Evolutionary conservation across 2,797 vertebrate species (phyloP).

Genomic region (Phoebastria nigripes): DNA sequence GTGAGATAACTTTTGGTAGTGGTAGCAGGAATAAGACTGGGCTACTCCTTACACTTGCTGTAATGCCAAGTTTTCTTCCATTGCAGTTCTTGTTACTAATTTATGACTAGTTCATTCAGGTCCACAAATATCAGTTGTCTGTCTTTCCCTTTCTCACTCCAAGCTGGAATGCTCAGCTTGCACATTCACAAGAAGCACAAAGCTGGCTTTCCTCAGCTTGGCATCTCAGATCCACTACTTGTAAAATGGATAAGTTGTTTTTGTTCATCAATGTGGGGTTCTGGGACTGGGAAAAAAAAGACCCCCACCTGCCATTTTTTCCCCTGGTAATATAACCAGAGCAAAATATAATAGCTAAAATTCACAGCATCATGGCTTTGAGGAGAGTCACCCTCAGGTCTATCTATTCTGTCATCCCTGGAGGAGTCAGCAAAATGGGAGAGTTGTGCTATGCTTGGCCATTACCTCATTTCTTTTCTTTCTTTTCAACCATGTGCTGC

Average conservation of each 20-base stretch:
- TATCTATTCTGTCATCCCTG: neutral
- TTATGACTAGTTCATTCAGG: neutral
- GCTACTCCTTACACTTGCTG: neutral
- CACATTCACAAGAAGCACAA: neutral
- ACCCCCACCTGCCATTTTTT: neutral
- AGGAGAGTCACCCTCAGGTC: neutral
- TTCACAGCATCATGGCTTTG: neutral
- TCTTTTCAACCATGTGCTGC: conserved; percentile 1
- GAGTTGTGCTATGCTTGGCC: neutral
- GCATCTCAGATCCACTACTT: neutral
- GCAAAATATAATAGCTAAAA: neutral
- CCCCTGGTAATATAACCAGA: neutral
- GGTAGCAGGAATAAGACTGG: neutral
- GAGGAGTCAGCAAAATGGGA: neutral
- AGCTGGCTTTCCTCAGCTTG: neutral
- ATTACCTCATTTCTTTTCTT: conserved; percentile 11
- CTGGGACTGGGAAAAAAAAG: neutral
- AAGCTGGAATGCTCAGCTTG: neutral
- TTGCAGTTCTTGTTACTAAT: neutral
- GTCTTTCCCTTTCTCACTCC: neutral
- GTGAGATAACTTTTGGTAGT: neutral
- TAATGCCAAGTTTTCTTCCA: neutral
- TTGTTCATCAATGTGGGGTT: neutral
- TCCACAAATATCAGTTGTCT: neutral
- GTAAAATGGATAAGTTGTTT: neutral